Base-by-base conservation (phyloP, 2,888 invertebrate species). In the Geophilus truncorum region DNA sequence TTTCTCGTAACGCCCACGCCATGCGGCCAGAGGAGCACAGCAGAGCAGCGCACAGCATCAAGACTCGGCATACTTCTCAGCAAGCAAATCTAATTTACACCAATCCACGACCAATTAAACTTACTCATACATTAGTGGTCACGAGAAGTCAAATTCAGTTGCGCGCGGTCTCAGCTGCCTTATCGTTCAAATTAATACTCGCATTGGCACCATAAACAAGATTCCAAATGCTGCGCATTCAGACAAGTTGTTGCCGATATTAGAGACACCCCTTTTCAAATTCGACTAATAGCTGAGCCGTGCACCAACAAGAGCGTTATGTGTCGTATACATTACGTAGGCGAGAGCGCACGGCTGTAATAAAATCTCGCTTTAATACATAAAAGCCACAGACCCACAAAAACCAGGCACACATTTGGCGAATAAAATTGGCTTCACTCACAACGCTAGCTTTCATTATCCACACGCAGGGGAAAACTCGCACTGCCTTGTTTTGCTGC, bases 91-190 rank as follows among this genome's bases (percentile, higher is more conserved):
- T 70, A 70, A 70, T 70, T 70, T 70, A 70, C 70, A 70, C 70
- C 70, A 70, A 70, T 70, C 70, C 28, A 70, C 70, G 70, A 70
- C 70, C 70, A 70, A 70, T 70, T 70, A 70, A 70, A 70, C 70
- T 70, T 70, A 70, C 70, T 70, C 70, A 70, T 70, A 70, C 70
- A 70, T 70, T 70, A 70, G 70, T n/a, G 70, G 70, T 70, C 70
- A 70, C 25, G 10, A 1, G 25, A 70, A 70, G 70, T 70, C 70
- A 70, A 28, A 70, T 10, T 70, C 70, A 70, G 70, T 70, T 70
- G 51, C 18, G 70, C 70, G 28, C 70, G 25, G 70, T n/a, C 70
- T 70, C 70, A 25, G 70, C 70, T 25, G 70, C 70, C 70, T 70
- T 70, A 70, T 70, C 70, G 70, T 70, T 70, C 70, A 70, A 70